Conservation (phyloP, 2,113 vertebrate genomes). For the Rostratula benghalensis region DNA sequence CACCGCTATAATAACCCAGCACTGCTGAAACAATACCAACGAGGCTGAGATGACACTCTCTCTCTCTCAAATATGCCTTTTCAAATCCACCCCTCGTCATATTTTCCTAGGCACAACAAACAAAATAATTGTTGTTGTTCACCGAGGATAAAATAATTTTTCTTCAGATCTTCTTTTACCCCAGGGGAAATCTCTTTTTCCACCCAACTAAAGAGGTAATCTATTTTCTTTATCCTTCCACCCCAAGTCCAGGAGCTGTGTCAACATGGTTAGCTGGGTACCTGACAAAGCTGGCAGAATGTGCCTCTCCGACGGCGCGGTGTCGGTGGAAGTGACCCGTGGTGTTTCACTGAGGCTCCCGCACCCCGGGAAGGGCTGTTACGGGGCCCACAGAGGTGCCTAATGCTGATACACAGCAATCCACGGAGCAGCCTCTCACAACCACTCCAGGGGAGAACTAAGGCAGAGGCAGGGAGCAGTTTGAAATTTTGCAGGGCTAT, state of each 20-base stretch:
- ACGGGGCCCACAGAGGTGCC: background rate
- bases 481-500: background rate
- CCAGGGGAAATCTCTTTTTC: conserved; percentile 61
- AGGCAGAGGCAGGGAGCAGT: background rate
- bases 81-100: conserved; percentile 14
- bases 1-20: conserved; percentile 6
- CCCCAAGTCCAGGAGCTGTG: conserved; percentile 19
- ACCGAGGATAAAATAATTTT: conserved; percentile 45
- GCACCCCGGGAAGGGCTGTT: background rate
- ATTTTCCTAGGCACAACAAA: conserved; percentile 36
- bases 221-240: conserved; percentile 52
- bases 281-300: conserved; percentile 31
- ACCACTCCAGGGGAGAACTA: background rate
- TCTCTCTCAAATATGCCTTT: background rate
- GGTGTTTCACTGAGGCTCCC: background rate
- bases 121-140: conserved; percentile 61
- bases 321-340: conserved; percentile 26
- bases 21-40: conserved; percentile 1
- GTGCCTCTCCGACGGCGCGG: background rate
- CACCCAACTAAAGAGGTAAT: conserved; percentile 49
- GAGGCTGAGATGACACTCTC: background rate
- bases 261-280: conserved; percentile 46
- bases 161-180: conserved; percentile 30
- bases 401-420: background rate
- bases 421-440: conserved; percentile 1